Conservation (phyloP, 2,888 invertebrate species). For the Arctia plantaginis region DNA sequence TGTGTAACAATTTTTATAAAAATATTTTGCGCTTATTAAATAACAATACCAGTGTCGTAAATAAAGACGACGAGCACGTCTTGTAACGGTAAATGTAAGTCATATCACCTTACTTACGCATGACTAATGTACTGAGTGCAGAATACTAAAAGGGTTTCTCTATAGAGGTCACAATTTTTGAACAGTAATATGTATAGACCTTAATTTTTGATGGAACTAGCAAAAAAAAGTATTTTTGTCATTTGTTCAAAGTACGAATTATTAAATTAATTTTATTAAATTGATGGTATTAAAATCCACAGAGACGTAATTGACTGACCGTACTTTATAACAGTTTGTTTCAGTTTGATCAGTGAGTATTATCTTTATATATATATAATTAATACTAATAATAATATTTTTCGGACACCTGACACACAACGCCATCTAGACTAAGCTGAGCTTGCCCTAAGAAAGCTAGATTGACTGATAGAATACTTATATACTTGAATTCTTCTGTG, state of each 20-base stretch:
- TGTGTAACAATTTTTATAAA: constrained; percentile 9
- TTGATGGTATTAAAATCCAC: background rate
- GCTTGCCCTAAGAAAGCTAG: too few relatives aligned
- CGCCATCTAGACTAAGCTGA: too few relatives aligned
- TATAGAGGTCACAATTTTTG: constrained; percentile 34
- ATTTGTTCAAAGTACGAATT: background rate
- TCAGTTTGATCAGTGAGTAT: background rate
- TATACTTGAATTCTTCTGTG: too few relatives aligned
- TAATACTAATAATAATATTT: too few relatives aligned
- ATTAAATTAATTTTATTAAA: background rate
- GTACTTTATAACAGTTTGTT: background rate
- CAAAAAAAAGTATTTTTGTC: background rate
- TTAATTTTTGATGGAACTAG: background rate
- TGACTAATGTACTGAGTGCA: constrained; percentile 39
- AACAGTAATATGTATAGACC: constrained; percentile 23
- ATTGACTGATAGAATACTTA: too few relatives aligned
- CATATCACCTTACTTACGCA: constrained; percentile 44
- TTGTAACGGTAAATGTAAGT: constrained; percentile 52
- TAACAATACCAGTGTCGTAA: constrained; percentile 45
- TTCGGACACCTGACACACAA: too few relatives aligned
- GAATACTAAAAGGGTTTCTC: constrained; percentile 34
- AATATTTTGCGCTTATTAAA: constrained; percentile 44
- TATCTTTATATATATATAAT: background rate
- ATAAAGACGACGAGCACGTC: constrained; percentile 45
- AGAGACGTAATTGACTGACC: background rate